Evolutionary conservation across 2,113 vertebrate species (phyloP), one percentile per base, ranked within the genome.

Genomic region (Girardinichthys multiradiatus): DNA sequence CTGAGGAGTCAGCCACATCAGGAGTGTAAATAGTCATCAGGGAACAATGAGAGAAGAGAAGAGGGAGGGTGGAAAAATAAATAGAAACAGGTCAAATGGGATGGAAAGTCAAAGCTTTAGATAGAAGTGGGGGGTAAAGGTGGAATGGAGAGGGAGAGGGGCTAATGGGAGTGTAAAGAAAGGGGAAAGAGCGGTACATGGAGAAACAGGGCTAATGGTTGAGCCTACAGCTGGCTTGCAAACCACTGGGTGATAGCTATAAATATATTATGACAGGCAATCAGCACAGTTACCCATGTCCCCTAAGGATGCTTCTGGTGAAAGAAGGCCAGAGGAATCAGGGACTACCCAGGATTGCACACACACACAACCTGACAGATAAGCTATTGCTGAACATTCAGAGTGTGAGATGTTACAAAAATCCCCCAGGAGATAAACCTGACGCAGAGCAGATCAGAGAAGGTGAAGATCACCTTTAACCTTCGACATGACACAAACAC

Each of bases 191-290:
- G 37, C 0, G 9, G 61, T 63, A 30, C 63, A 70, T 10, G 17
- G 61, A 74, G 71, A 76, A 81, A 77, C 26, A 19, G 48, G 63
- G 80, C 64, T 86, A 80, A 86, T 89, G 77, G 76, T 37, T 29
- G 30, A 77, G 70, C 58, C 64, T 3, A 61, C 79, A 77, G 68
- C 67, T 82, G 79, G 79, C 28, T 79, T 65, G 9, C 74, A 77
- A 91, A 92, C 86, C 90, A 77, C 87, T 19, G 26, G 65, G 79
- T 76, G 84, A 84, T 75, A 77, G 64, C 51, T 28, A 90, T 91
- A 90, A 90, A 93, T 92, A 92, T 85, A 84, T 87, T n/a, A 35
- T 81, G 88, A 84, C 85, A 86, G 82, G 77, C 86, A 82, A 88
- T 88, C 86, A 88, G 84, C 62, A 39, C 65, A 80, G 83, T 85